Base-by-base conservation (phyloP, 1,140 invertebrate species). In the Diabrotica virgifera region DNA sequence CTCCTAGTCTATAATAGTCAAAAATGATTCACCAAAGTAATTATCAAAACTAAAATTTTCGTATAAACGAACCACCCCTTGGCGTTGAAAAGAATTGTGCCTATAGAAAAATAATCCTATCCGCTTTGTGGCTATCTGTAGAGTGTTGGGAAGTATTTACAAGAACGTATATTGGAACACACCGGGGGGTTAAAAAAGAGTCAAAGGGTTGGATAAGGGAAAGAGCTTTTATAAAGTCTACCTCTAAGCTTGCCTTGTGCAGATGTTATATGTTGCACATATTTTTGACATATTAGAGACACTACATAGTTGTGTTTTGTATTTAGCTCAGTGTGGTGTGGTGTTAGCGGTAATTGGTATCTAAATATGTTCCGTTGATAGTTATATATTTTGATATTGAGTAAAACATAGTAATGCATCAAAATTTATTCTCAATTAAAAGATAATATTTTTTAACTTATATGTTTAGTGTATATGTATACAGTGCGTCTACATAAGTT, bases 31-130 rank as follows among this genome's bases (percentile, higher is more conserved):
- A n/a, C 40, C 40, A 46, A 46, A 46, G 8, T 38, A 13, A 59
- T 50, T 6, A 59, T 24, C n/a, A 24, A 61, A 46, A 60, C n/a
- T 61, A 38, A 24, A 71, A 67, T 75, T 75, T 74, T 67, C 69
- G 56, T 59, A 61, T 72, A 75, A 68, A 75, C 73, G 69, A 73
- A 75, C 69, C 73, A 72, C 73, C 73, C 72, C 66, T 70, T 46
- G 8, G 40, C n/a, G n/a, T 46, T 68, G 54, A 68, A 66, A 67
- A 70, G 66, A 67, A 69, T 61, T 70, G 53, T 69, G 64, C 66
- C 65, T 69, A 71, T 63, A 36, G 13, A 64, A 64, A 75, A 76
- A 73, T 76, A 76, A 76, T 75, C 72, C 72, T 71, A 76, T 76
- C 72, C 66, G 72, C 67, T 71, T 76, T 76, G 75, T 65, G 75